Evolutionary conservation across 2,888 invertebrate genomes (phyloP).

Genomic region (Cistogaster globosa): DNA sequence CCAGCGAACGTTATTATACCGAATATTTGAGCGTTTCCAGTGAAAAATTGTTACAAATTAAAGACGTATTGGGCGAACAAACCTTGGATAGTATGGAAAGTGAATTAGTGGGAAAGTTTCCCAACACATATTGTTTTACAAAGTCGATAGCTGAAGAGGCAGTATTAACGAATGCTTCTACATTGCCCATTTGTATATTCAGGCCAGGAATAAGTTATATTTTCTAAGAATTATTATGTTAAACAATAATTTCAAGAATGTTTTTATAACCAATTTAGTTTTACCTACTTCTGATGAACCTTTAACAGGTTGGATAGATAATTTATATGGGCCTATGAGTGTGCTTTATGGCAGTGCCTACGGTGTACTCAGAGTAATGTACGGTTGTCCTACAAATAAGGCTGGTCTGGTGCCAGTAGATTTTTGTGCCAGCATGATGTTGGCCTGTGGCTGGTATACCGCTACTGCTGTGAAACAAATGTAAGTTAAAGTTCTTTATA

Average conservation of each 20-base stretch:
- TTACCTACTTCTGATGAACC: slow-evolving; percentile 84
- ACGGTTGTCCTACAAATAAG: slow-evolving; percentile 77
- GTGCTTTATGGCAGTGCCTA: slow-evolving; percentile 84
- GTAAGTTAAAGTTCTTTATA: slow-evolving; percentile 28
- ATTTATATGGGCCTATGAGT: slow-evolving; percentile 86
- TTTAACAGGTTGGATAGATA: slow-evolving; percentile 88
- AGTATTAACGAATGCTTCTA: slow-evolving; percentile 84
- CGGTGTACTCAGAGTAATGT: slow-evolving; percentile 84
- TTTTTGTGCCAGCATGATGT: slow-evolving; percentile 82
- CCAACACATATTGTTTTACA: slow-evolving; percentile 90
- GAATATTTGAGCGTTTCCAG: slow-evolving; percentile 78
- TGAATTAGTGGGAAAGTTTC: slow-evolving; percentile 80
- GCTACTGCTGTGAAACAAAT: slow-evolving; percentile 74
- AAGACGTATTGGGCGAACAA: slow-evolving; percentile 79
- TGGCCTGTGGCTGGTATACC: slow-evolving; percentile 83
- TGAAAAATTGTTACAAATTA: slow-evolving; percentile 78
- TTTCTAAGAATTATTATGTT: background rate
- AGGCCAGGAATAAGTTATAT: slow-evolving; percentile 87
- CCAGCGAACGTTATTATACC: slow-evolving; percentile 83
- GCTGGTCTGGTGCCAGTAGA: slow-evolving; percentile 84
- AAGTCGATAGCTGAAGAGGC: slow-evolving; percentile 88
- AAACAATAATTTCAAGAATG: background rate
- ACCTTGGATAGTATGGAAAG: slow-evolving; percentile 78
- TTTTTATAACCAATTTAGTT: slow-evolving; percentile 76
- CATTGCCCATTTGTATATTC: slow-evolving; percentile 87